Percentiles rank a stretch among this genome's conserved stretches.
Conservation (phyloP, 2,888 invertebrate genomes). For the Agonopterix alstromeriana region DNA sequence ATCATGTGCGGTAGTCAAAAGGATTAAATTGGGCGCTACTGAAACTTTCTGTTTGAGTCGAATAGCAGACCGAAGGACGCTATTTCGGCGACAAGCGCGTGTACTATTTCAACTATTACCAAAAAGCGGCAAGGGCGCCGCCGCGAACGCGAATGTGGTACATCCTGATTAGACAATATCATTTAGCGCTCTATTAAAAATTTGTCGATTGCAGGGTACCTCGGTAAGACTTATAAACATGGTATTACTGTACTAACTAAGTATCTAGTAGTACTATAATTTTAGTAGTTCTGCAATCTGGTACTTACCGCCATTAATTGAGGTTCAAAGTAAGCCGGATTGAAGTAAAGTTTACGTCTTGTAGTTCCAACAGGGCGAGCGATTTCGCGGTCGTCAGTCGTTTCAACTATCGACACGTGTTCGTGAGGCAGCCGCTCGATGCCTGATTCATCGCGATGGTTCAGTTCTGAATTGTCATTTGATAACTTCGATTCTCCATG, state of each 20-base stretch:
- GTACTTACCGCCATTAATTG: conserved; percentile 86
- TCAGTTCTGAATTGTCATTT: conserved; percentile 43
- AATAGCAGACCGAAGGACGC: no score
- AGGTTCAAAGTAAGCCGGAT: conserved; percentile 94
- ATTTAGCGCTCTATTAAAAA: no score
- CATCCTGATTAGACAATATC: no score
- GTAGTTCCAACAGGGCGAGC: conserved; percentile 82
- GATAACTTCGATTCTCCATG: conserved; percentile 48
- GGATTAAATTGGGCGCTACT: no score
- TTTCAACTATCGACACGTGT: conserved; percentile 90
- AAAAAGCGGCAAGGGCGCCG: background rate
- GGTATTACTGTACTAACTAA: background rate
- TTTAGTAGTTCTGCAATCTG: background rate
- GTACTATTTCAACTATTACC: background rate
- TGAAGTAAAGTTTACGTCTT: conserved; percentile 89
- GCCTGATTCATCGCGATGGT: conserved; percentile 71
- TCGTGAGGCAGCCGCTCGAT: conserved; percentile 88
- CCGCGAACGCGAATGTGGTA: no score
- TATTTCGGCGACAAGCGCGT: no score
- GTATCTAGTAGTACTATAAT: background rate
- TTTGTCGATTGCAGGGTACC: no score
- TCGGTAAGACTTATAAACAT: no score
- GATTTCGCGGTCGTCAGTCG: conserved; percentile 83
- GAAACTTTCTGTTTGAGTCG: no score
- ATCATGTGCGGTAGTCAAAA: no score